Conservation (phyloP, 2,113 vertebrate species). For the Lagopus muta region DNA sequence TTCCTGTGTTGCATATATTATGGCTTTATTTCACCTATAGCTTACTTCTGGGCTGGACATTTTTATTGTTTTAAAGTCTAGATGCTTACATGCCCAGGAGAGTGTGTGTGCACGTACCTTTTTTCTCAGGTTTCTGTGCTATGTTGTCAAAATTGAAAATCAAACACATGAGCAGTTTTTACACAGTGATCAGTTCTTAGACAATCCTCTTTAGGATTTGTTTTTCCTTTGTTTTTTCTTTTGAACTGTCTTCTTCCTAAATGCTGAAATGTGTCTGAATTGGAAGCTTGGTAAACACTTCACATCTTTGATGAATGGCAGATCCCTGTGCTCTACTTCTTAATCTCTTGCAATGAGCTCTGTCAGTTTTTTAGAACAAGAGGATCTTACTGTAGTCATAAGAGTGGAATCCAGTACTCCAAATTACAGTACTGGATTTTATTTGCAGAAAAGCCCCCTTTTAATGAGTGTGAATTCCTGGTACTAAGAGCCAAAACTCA, state of each 20-base stretch:
- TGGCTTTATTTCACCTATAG: background rate
- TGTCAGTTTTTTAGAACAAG: background rate
- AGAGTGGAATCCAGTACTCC: background rate
- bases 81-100: background rate
- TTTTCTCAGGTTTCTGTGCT: background rate
- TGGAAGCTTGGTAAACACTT: background rate
- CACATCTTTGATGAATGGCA: background rate
- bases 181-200: background rate
- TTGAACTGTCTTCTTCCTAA: background rate
- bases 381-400: background rate
- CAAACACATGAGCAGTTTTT: conserved; percentile 20
- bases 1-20: background rate
- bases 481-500: conserved; percentile 49
- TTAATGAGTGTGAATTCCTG: conserved; percentile 52
- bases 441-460: conserved; percentile 41
- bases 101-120: rapidly evolving
- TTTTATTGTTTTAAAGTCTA: background rate
- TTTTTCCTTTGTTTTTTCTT: conserved; percentile 10
- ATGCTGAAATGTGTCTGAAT: background rate
- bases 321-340: background rate
- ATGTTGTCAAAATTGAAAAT: background rate
- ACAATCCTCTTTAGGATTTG: background rate
- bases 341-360: background rate
- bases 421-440: background rate
- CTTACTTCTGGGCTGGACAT: background rate